Percentiles rank a stretch among this genome's conserved stretches.
Conservation (phyloP, 2,113 vertebrate genomes). For the Chamaetylas fuelleborni region DNA sequence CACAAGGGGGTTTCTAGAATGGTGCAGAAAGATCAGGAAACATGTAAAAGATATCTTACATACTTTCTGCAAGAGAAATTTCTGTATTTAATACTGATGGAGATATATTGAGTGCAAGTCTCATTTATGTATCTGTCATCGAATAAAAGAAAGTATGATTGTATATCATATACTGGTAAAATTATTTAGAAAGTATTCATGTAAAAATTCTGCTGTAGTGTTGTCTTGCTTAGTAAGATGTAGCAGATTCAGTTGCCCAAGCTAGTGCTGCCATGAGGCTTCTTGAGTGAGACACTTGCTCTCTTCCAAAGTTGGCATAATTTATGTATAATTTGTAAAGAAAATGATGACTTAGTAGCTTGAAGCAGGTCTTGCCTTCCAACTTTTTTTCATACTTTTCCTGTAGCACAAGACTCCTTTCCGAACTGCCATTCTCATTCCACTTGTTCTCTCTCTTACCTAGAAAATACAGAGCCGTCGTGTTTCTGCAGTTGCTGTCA, state of each 20-base stretch:
- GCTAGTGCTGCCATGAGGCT: not conserved
- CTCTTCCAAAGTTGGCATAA: not conserved
- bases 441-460: not conserved
- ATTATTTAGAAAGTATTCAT: not conserved
- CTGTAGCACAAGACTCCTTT: not conserved
- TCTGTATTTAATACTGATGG: not conserved
- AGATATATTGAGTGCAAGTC: not conserved
- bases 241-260: not conserved
- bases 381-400: not conserved
- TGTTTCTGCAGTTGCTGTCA: conserved; percentile 13
- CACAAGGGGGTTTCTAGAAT: not conserved
- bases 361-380: not conserved
- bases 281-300: not conserved
- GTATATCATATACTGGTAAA: not conserved
- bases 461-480: not conserved
- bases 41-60: not conserved
- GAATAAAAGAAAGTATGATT: not conserved
- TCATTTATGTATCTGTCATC: not conserved
- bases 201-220: not conserved
- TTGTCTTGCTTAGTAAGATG: not conserved
- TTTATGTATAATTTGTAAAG: not conserved
- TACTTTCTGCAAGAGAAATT: not conserved
- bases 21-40: not conserved
- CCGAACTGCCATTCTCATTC: not conserved
- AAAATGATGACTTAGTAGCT: not conserved